Evolutionary conservation across 30 jellyfish, hydroid and myxozoan genomes (phyloP).

Genomic region (Hydractinia echinata): DNA sequence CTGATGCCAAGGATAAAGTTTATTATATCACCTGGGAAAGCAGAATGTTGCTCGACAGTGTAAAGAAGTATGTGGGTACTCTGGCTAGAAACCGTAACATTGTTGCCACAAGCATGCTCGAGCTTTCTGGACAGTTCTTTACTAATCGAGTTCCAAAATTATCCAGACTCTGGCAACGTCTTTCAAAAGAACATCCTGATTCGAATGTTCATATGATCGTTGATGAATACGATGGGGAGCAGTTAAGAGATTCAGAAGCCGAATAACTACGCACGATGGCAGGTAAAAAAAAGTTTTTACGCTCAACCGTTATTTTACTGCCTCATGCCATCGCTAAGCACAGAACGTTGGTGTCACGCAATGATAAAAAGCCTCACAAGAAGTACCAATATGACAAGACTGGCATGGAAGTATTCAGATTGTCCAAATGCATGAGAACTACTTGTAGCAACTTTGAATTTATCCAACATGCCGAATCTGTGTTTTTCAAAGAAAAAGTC

Average conservation of each 20-base stretch:
- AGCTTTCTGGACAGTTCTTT: no score
- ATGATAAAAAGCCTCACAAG: background rate
- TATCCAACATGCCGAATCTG: background rate
- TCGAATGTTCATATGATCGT: background rate
- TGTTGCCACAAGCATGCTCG: no score
- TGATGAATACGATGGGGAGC: conserved; percentile 2
- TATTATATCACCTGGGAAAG: no score
- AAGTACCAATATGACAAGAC: background rate
- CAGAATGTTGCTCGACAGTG: no score
- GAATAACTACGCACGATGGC: background rate
- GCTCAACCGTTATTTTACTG: background rate
- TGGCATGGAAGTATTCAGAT: background rate
- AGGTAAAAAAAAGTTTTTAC: background rate
- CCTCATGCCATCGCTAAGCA: background rate
- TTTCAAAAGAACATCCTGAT: no score
- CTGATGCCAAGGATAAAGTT: no score
- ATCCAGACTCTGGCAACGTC: no score
- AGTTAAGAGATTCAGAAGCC: background rate
- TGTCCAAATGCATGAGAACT: background rate
- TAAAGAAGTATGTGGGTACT: no score
- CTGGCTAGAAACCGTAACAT: no score
- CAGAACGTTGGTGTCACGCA: background rate
- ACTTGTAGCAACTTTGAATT: background rate
- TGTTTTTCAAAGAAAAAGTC: no score
- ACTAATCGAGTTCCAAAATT: no score